These are phyloP conservation scores for Micromys minutus DNA, from an alignment of 2,113 vertebrate species.

Conservation along the genomic window DNA sequence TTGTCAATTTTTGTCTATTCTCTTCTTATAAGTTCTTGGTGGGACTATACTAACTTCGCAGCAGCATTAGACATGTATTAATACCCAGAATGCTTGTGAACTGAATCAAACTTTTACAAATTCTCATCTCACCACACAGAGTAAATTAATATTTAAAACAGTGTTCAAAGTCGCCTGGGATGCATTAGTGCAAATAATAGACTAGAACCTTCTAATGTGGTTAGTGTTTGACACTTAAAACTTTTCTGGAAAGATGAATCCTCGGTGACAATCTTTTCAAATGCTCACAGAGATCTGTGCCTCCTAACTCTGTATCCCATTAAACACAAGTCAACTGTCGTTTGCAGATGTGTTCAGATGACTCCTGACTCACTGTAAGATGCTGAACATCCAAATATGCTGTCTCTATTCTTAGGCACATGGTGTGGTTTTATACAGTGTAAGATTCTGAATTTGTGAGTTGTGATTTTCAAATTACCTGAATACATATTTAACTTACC, in stretches of 20 bases:
- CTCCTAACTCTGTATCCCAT: conserved; percentile 36
- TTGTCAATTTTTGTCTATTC: conserved; percentile 69
- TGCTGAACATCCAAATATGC: not conserved
- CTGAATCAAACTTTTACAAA: conserved; percentile 39
- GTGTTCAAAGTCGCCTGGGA: conserved; percentile 33
- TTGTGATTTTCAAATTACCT: conserved; percentile 49
- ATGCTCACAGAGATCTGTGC: not conserved
- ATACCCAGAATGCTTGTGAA: conserved; percentile 13
- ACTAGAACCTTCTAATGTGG: conserved; percentile 1
- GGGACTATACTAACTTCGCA: conserved; percentile 15
- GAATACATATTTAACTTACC: conserved; percentile 48
- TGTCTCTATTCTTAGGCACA: conserved; percentile 55
- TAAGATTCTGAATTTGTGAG: conserved; percentile 39
- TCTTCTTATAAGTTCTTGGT: conserved; percentile 55
- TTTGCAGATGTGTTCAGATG: not conserved
- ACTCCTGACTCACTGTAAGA: not conserved
- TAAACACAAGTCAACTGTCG: not conserved
- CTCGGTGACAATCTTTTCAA: conserved; percentile 1
- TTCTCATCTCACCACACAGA: conserved; percentile 23
- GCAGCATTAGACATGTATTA: not conserved
- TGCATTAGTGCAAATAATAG: conserved; percentile 16
- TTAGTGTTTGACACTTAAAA: conserved; percentile 14
- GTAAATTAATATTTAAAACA: conserved; percentile 60
- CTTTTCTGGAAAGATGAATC: not conserved
- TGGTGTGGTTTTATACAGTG: conserved; percentile 33